phyloP scores from a whole-genome alignment of 2,113 vertebrate genomes.

The Platysternon megacephalum region DNA sequence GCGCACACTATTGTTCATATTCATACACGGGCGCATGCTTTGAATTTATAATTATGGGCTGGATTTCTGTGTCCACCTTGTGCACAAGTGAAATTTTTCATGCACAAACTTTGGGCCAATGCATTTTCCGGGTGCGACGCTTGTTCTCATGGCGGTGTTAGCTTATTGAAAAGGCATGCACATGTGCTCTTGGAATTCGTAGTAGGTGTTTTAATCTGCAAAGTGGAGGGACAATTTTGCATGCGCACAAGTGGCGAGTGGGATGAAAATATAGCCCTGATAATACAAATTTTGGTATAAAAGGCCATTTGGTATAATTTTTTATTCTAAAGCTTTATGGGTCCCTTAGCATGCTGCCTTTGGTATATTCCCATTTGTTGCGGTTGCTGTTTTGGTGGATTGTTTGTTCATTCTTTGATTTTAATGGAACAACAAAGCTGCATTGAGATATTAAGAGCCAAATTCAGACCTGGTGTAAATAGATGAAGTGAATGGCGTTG shows the following conservation, averaged over 20 bases:
- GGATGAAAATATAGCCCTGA: fast-evolving
- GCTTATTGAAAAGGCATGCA: neutral
- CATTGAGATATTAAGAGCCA: fast-evolving
- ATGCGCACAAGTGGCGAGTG: neutral
- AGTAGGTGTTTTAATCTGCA: neutral
- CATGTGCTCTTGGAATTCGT: neutral
- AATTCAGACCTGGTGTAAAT: neutral
- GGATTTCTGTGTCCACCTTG: neutral
- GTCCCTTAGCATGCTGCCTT: neutral
- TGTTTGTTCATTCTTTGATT: neutral
- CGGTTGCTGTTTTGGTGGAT: neutral
- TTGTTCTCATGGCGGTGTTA: neutral
- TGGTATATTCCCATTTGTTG: fast-evolving
- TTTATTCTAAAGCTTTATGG: neutral
- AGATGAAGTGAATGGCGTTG: neutral
- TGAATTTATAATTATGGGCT: neutral
- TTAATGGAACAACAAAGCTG: neutral
- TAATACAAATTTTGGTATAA: neutral
- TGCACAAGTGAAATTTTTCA: neutral
- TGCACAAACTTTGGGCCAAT: neutral
- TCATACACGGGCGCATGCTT: neutral
- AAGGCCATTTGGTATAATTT: neutral
- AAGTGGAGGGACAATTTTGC: neutral
- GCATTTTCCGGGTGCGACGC: neutral
- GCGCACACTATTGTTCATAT: neutral